Conservation (phyloP, 2,888 invertebrate species). For the Sphaerophoria rueppellii region DNA sequence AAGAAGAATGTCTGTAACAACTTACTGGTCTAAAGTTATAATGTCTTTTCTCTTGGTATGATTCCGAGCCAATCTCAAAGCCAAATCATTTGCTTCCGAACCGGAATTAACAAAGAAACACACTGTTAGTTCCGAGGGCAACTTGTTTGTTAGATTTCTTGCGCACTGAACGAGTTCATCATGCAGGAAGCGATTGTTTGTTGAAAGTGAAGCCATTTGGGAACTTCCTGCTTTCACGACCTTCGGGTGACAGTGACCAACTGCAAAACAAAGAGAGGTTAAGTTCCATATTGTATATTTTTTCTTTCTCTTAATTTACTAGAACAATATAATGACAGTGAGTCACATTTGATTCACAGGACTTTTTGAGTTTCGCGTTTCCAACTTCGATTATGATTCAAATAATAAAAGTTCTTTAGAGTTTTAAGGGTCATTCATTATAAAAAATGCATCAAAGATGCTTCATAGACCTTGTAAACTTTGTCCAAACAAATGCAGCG, state of each 20-base stretch:
- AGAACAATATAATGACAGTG: neutral
- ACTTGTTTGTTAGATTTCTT: conserved; percentile 89
- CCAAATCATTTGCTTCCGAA: conserved; percentile 99
- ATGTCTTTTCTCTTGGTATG: conserved; percentile 95
- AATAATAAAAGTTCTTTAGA: too few species aligned
- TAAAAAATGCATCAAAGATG: too few species aligned
- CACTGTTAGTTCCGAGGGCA: conserved; percentile 92
- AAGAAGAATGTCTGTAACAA: conserved; percentile 76
- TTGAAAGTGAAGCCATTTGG: conserved; percentile 95
- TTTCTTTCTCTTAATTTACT: neutral
- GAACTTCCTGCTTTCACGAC: conserved; percentile 95
- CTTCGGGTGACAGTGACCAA: conserved; percentile 98
- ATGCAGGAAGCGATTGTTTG: conserved; percentile 98
- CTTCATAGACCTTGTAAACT: too few species aligned
- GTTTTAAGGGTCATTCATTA: too few species aligned
- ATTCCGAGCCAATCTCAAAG: conserved; percentile 93
- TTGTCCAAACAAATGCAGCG: too few species aligned
- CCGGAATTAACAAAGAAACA: conserved; percentile 99
- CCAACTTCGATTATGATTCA: too few species aligned
- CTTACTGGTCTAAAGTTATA: conserved; percentile 98
- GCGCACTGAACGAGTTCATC: conserved; percentile 97
- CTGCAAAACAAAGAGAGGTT: conserved; percentile 84
- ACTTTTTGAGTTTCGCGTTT: too few species aligned
- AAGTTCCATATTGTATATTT: too few species aligned
- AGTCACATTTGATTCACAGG: too few species aligned